A percentile compares a stretch with the other conserved stretches of the same genome.
These are phyloP conservation scores for Drosophila kanekoi DNA, from an alignment of 2,888 invertebrate genomes.

Conservation along the genomic window DNA sequence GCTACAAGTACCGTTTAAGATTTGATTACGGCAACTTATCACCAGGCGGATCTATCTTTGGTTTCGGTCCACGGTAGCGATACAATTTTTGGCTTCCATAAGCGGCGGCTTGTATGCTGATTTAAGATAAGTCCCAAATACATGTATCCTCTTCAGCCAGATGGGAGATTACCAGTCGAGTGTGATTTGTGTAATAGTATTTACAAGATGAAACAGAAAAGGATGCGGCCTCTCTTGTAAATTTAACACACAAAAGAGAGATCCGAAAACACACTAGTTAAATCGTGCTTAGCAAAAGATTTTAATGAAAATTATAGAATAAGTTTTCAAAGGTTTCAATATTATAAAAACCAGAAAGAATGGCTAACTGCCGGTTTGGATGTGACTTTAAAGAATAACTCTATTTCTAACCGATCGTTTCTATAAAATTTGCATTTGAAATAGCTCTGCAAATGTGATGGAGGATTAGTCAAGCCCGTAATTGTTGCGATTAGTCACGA, in stretches of 20 bases:
- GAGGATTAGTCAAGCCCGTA: no score
- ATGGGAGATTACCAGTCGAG: slow-evolving; percentile 32
- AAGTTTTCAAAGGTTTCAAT: no score
- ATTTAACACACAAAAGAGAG: not conserved
- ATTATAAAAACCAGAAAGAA: no score
- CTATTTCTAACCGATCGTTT: no score
- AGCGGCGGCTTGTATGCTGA: slow-evolving; percentile 24
- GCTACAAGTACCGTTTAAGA: slow-evolving; percentile 69
- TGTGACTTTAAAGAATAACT: no score
- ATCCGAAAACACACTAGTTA: not conserved
- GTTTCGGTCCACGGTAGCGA: slow-evolving; percentile 35
- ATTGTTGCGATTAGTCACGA: no score
- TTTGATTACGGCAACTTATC: slow-evolving; percentile 71
- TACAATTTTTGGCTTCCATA: slow-evolving; percentile 7
- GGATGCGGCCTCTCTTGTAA: not conserved
- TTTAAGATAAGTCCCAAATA: slow-evolving; percentile 32
- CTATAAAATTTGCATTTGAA: no score
- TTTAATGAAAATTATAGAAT: not conserved
- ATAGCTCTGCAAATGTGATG: no score
- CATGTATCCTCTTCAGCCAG: slow-evolving; percentile 32
- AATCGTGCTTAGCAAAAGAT: not conserved
- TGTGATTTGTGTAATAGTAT: slow-evolving; percentile 8
- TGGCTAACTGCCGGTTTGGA: no score
- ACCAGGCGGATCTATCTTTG: slow-evolving; percentile 59
- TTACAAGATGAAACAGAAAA: not conserved